phyloP scores from a whole-genome alignment of 2,888 invertebrate genomes.

The Acanthosepion pharaonis region DNA sequence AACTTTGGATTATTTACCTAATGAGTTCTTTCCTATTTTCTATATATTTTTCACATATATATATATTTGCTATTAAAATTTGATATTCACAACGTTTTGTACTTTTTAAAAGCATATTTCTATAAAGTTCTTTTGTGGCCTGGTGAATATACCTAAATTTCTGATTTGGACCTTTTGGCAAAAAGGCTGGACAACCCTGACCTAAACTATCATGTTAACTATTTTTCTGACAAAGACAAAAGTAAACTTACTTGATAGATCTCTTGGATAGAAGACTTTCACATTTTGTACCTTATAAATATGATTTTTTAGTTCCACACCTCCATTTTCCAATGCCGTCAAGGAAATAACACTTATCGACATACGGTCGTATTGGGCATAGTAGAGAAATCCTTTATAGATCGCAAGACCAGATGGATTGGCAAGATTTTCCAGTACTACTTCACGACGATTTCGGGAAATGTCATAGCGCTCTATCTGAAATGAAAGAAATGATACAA shows the following conservation, averaged over 20 bases:
- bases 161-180: too few species aligned
- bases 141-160: too few species aligned
- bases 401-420: constrained; percentile 75
- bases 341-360: constrained; percentile 89
- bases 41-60: too few species aligned
- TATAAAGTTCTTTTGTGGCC: too few species aligned
- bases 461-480: constrained; percentile 51
- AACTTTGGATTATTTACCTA: too few species aligned
- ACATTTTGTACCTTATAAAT: constrained; percentile 57
- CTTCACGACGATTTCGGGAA: constrained; percentile 47
- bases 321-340: constrained; percentile 76
- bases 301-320: constrained; percentile 58
- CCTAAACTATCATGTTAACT: too few species aligned
- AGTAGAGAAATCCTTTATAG: constrained; percentile 87
- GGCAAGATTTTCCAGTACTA: constrained; percentile 54
- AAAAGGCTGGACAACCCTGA: too few species aligned
- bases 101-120: too few species aligned
- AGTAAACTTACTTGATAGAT: constrained; percentile 47
- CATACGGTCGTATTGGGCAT: constrained; percentile 91
- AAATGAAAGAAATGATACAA: constrained; percentile 37
- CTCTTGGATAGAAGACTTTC: constrained; percentile 61
- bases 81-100: too few species aligned
- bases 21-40: too few species aligned
- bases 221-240: neutral
- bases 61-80: too few species aligned